Conservation (phyloP, 2,113 vertebrate genomes). For the Synchiropus splendidus region DNA sequence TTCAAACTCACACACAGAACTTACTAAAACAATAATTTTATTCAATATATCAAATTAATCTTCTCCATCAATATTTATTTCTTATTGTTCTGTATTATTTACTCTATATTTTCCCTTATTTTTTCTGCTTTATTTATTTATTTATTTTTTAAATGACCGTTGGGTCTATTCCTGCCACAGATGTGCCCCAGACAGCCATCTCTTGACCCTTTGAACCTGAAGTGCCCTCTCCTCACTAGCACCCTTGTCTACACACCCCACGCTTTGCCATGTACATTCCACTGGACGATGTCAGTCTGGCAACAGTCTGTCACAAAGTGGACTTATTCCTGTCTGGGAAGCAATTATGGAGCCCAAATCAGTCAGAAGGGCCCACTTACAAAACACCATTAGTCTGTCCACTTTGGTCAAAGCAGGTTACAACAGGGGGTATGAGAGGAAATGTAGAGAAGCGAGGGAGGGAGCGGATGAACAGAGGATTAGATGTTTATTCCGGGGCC, state of each 20-base stretch:
- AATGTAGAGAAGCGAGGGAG: constrained; percentile 1
- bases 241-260: constrained; percentile 33
- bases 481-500: constrained; percentile 67
- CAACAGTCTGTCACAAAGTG: constrained; percentile 43
- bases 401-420: constrained; percentile 5
- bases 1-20: too few species aligned
- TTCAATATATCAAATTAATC: too few species aligned
- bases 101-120: neutral
- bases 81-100: too few species aligned
- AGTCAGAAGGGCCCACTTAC: neutral
- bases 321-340: constrained; percentile 14
- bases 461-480: constrained; percentile 17
- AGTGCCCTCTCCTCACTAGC: constrained; percentile 36
- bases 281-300: constrained; percentile 62
- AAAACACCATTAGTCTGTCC: neutral
- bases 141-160: too few species aligned
- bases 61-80: too few species aligned
- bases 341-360: constrained; percentile 12
- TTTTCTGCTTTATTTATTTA: too few species aligned
- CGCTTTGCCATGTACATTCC: constrained; percentile 62
- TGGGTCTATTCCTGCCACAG: constrained; percentile 25
- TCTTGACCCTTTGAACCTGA: constrained; percentile 56
- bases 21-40: too few species aligned
- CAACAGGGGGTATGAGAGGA: constrained; percentile 2
- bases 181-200: constrained; percentile 51